Evolutionary conservation across 2,797 vertebrate species (phyloP), one percentile per base, ranked within the genome.

Genomic region (Ficedula albicollis): DNA sequence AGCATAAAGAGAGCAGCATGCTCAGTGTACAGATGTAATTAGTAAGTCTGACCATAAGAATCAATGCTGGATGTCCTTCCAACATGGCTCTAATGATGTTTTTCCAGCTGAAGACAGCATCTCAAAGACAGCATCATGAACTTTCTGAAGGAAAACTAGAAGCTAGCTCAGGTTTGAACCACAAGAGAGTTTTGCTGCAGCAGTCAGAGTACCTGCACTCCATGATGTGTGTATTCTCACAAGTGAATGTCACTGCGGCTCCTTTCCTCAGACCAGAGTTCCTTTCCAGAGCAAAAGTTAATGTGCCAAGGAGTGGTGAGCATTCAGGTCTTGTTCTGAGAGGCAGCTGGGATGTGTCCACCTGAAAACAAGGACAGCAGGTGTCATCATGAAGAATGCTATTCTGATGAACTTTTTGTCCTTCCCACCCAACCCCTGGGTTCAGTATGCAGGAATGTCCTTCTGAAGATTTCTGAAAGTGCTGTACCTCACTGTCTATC

Each of bases 111-210:
- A 79, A 72, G 41, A 54, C 15, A 27, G 22, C 17, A 54, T 72
- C 54, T 86, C 48, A 70, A 73, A 70, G 48, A 63, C 21, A 8
- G 21, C 11, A 30, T 80, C 25, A 30, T 38, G 32, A 46, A 5
- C 15, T 69, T 80, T 56, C 51, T 73, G 79, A 26, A 82, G 46
- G 49, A 68, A 90, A 90, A 79, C 5, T 25, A 76, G 72, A 72
- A 68, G 17, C 8, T 38, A 41, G 5, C 22, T 76, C 13, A 26
- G 39, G 44, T 67, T 58, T 72, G 64, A 89, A 46, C 23, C 36
- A 68, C 0, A 0, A 43, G 38, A 51, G 10, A 39, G 6, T 25
- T n/a, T 16, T 9, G 19, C 26, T 73, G 11, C 6, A 6, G 32
- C 55, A 54, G 7, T 67, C 63, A 41, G 49, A 43, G 15, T 56